A percentile compares a stretch with the other conserved stretches of the same genome.
Evolutionary conservation across 2,888 invertebrate genomes (phyloP).

Genomic region (Luperina nickerlii): DNA sequence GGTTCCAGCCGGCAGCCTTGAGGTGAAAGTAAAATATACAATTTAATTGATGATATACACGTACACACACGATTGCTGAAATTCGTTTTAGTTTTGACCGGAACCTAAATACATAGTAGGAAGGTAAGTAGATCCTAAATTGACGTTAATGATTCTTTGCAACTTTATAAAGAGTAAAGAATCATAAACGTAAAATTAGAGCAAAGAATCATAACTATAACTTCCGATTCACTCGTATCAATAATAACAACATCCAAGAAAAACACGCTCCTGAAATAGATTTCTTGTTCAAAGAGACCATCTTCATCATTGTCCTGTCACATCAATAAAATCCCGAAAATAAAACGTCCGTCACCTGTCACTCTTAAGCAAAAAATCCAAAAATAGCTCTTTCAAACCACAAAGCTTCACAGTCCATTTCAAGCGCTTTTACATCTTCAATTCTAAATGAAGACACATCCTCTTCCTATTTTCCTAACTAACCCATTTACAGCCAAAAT

Average conservation of each 20-base stretch:
- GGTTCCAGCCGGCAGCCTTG: not conserved
- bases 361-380: not conserved
- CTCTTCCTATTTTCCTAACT: slow-evolving; percentile 45
- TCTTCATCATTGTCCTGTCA: slow-evolving; percentile 27
- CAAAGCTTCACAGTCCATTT: slow-evolving; percentile 27
- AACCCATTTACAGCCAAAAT: slow-evolving; percentile 39
- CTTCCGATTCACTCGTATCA: not conserved
- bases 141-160: not conserved
- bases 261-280: not conserved
- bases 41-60: slow-evolving; percentile 13
- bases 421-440: slow-evolving; percentile 7
- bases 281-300: slow-evolving; percentile 1
- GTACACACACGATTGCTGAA: slow-evolving; percentile 2
- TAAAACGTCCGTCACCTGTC: slow-evolving; percentile 15
- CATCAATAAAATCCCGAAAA: slow-evolving; percentile 6
- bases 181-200: too few species aligned
- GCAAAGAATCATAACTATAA: too few species aligned
- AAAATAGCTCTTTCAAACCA: slow-evolving; percentile 27
- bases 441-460: slow-evolving; percentile 35
- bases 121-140: not conserved
- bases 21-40: slow-evolving; percentile 29
- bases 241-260: not conserved
- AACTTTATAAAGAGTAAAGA: too few species aligned
- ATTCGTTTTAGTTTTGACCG: not conserved
- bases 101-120: not conserved